phyloP scores from a whole-genome alignment of 2,888 invertebrate genomes.

The Platypus cylindrus region DNA sequence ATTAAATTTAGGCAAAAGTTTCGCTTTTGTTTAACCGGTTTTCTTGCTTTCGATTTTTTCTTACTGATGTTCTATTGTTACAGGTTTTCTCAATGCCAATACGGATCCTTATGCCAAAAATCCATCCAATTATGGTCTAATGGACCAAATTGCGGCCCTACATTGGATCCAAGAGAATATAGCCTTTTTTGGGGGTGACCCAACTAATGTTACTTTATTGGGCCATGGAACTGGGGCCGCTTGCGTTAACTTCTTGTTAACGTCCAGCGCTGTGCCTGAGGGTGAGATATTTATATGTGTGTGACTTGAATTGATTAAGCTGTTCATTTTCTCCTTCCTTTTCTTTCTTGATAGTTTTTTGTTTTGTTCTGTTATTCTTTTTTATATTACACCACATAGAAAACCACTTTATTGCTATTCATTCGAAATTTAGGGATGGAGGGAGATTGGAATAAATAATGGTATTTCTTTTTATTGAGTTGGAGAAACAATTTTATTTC shows the following conservation, averaged over 20 bases:
- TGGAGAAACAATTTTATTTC: too few species aligned
- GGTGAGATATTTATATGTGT: constrained; percentile 42
- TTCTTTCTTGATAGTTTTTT: too few species aligned
- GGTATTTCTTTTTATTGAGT: too few species aligned
- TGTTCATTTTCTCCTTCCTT: too few species aligned
- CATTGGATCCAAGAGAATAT: constrained; percentile 96
- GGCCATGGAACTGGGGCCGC: constrained; percentile 96
- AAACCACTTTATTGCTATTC: too few species aligned
- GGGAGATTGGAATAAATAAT: too few species aligned
- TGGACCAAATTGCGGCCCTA: constrained; percentile 92
- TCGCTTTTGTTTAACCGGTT: too few species aligned
- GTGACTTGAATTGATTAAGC: background rate
- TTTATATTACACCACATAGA: too few species aligned
- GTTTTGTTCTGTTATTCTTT: too few species aligned
- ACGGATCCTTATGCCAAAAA: constrained; percentile 75
- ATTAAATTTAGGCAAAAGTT: too few species aligned
- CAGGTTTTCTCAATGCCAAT: constrained; percentile 83
- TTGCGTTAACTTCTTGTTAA: constrained; percentile 86
- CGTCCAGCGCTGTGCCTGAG: constrained; percentile 86
- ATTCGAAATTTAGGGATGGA: too few species aligned
- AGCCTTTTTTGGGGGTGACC: constrained; percentile 88
- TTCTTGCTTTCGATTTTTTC: too few species aligned
- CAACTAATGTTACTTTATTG: constrained; percentile 81
- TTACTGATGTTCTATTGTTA: constrained; percentile 18
- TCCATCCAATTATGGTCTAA: constrained; percentile 92